phyloP scores from a whole-genome alignment of 1,140 invertebrate species.

The Dryas iulia region DNA sequence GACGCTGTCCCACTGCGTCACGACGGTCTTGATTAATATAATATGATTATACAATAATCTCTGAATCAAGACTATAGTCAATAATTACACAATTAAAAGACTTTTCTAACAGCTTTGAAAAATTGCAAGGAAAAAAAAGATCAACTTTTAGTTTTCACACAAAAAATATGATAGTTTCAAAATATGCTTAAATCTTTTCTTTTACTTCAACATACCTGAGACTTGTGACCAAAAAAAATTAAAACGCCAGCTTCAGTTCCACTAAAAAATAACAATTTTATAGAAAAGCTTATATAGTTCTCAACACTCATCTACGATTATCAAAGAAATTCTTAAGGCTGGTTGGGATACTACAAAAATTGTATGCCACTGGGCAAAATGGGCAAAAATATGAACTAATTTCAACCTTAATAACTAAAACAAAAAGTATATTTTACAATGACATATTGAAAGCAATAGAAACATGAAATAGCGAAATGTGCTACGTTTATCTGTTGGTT shows the following conservation, averaged over 20 bases:
- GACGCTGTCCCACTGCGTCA: no score
- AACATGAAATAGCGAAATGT: slow-evolving; percentile 25
- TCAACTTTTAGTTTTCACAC: no score
- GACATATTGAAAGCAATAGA: slow-evolving; percentile 2
- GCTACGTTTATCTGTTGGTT: slow-evolving; percentile 25
- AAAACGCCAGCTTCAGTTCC: not conserved
- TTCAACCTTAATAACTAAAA: not conserved
- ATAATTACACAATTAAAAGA: no score
- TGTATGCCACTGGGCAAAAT: not conserved
- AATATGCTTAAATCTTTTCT: not conserved
- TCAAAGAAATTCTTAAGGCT: slow-evolving; percentile 11
- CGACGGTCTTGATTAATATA: no score
- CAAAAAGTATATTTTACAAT: not conserved
- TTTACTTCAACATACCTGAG: no score
- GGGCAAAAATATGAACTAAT: not conserved
- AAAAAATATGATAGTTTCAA: no score
- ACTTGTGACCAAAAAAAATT: not conserved
- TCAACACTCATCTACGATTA: slow-evolving; percentile 23
- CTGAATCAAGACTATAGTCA: no score
- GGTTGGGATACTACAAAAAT: slow-evolving; percentile 16
- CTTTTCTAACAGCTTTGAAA: no score
- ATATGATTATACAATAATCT: no score
- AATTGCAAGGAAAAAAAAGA: no score
- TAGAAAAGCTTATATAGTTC: slow-evolving; percentile 2
- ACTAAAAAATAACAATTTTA: not conserved